Conservation (phyloP, 2,113 vertebrate species). For the Rhabdornis inornatus region DNA sequence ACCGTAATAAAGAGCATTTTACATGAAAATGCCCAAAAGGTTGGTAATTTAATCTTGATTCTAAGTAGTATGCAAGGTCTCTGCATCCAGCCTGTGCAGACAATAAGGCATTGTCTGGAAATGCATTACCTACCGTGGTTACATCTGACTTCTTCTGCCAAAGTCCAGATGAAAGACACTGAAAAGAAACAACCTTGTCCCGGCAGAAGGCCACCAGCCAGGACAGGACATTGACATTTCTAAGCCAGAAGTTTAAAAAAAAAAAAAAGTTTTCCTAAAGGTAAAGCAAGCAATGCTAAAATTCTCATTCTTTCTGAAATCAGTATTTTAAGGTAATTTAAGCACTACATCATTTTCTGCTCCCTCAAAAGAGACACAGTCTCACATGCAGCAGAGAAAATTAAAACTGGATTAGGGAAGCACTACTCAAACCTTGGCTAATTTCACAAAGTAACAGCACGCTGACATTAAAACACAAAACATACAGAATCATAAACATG, state of each 20-base stretch:
- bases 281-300: conserved; percentile 6
- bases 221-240: conserved; percentile 25
- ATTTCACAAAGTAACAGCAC: not conserved
- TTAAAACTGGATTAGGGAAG: conserved; percentile 24
- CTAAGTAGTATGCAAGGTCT: conserved; percentile 50
- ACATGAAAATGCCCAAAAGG: conserved; percentile 75
- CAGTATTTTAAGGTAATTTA: conserved; percentile 25
- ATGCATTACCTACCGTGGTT: not conserved
- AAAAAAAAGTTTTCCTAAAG: not conserved
- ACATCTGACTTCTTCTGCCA: not conserved
- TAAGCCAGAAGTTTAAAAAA: conserved; percentile 7
- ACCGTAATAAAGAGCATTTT: conserved; percentile 72
- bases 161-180: not conserved
- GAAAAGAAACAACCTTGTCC: conserved; percentile 6
- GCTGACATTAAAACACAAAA: not conserved
- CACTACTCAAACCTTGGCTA: not conserved
- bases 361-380: not conserved
- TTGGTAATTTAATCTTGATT: conserved; percentile 70
- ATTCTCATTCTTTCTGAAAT: conserved; percentile 45
- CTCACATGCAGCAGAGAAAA: not conserved
- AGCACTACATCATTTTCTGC: conserved; percentile 39
- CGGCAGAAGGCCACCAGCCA: not conserved
- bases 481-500: not conserved
- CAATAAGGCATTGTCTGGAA: conserved; percentile 57
- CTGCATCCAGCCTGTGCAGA: not conserved